A percentile compares a stretch with the other conserved stretches of the same genome.
These are phyloP conservation scores for Austrolebias charrua DNA, from an alignment of 2,797 vertebrate species.

Conservation along the genomic window DNA sequence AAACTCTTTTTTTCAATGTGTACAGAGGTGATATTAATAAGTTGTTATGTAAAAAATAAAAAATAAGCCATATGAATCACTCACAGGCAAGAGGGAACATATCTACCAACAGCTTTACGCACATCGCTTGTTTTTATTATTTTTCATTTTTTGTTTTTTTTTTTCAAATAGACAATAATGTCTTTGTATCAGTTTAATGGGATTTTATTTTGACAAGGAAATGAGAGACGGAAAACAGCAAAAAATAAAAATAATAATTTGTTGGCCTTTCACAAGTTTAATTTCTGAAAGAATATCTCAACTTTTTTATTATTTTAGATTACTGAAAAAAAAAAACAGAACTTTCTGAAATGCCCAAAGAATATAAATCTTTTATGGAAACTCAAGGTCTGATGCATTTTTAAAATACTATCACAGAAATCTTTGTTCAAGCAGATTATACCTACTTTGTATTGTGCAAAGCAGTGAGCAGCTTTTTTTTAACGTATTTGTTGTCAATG, in stretches of 20 bases:
- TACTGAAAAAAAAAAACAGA: background rate
- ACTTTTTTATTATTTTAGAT: conserved; percentile 1
- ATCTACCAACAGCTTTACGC: conserved; percentile 29
- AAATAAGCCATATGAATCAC: conserved; percentile 40
- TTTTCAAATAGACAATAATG: conserved; percentile 28
- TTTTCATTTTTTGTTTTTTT: background rate
- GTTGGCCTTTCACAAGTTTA: background rate
- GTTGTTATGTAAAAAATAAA: conserved; percentile 43
- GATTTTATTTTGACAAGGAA: conserved; percentile 28
- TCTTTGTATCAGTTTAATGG: conserved; percentile 24
- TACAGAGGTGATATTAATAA: conserved; percentile 45
- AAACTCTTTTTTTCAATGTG: conserved; percentile 28
- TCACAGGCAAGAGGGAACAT: conserved; percentile 9
- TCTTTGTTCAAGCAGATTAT: background rate
- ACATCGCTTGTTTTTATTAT: conserved; percentile 20
- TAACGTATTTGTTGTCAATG: conserved; percentile 1
- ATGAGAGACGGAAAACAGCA: conserved; percentile 22
- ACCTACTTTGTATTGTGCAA: background rate
- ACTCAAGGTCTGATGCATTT: background rate
- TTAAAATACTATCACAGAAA: background rate
- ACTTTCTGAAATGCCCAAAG: background rate
- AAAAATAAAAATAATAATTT: background rate
- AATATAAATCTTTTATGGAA: background rate
- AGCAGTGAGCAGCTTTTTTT: conserved; percentile 14
- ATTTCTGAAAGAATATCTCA: conserved; percentile 2